Conservation (phyloP, 2,797 vertebrate species). For the Pangasius mekongensis region DNA sequence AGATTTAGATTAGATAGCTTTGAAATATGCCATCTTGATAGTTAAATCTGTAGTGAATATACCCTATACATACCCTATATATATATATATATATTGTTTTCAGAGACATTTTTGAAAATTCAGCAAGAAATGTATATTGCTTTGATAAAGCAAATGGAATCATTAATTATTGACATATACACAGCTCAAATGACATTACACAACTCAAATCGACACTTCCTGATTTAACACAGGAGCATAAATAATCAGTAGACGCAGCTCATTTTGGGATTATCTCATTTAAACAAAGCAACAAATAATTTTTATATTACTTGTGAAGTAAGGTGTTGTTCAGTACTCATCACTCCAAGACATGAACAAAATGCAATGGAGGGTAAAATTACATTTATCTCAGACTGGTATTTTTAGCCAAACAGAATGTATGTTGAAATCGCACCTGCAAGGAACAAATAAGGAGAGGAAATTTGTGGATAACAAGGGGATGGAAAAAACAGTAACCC, state of each 20-base stretch:
- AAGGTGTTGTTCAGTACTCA: neutral
- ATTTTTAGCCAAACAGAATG: conserved; percentile 12
- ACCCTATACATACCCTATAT: neutral
- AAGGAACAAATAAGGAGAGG: conserved; percentile 43
- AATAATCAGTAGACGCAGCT: too few relatives aligned
- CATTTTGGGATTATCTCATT: neutral
- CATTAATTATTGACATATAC: neutral
- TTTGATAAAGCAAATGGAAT: neutral
- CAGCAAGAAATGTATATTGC: neutral
- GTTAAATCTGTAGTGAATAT: neutral
- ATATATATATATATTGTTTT: neutral
- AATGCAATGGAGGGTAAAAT: conserved; percentile 16
- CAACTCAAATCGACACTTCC: neutral
- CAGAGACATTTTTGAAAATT: neutral
- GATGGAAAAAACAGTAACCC: conserved; percentile 37
- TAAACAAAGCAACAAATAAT: neutral
- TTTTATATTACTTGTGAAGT: neutral
- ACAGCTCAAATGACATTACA: neutral
- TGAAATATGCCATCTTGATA: neutral
- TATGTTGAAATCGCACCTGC: conserved; percentile 42
- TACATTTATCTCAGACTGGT: neutral
- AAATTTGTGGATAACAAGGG: conserved; percentile 46
- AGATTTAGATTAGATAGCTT: neutral
- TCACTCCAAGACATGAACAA: neutral
- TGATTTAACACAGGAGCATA: neutral